phyloP scores from a whole-genome alignment of 2,797 vertebrate species.

The Phalanger gymnotis region DNA sequence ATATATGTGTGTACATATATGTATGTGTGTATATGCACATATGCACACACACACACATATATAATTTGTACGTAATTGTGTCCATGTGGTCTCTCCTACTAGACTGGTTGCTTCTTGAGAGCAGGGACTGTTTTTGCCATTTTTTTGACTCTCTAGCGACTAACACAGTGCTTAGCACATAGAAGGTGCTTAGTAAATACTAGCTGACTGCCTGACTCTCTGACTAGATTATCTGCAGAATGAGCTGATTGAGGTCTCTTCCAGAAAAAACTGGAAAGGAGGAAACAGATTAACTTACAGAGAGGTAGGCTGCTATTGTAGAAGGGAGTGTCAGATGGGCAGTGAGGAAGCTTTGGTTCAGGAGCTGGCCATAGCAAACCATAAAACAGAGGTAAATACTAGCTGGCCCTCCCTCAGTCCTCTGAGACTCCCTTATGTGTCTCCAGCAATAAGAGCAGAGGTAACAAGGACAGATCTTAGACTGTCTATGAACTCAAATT shows the following conservation, averaged over 20 bases:
- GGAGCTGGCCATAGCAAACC: background rate
- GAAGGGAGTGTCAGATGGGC: background rate
- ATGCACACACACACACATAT: too few species aligned
- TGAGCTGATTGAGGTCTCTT: background rate
- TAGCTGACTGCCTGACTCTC: background rate
- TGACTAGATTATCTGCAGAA: background rate
- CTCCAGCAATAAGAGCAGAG: background rate
- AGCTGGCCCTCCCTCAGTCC: background rate
- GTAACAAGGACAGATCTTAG: background rate
- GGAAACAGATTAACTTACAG: background rate
- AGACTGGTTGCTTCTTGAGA: background rate
- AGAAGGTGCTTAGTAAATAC: background rate
- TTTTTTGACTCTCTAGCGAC: background rate
- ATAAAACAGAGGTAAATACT: background rate
- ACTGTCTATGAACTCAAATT: background rate
- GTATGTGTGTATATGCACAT: background rate
- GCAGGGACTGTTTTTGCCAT: background rate
- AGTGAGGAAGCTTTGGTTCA: background rate
- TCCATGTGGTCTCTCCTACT: background rate
- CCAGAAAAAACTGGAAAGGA: background rate
- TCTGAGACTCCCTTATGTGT: background rate
- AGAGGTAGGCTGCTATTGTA: background rate
- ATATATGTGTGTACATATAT: background rate
- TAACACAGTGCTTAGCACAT: background rate
- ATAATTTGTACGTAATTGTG: background rate